Conservation (phyloP, 1,140 invertebrate genomes). For the Cyrtorhinus lividipennis region DNA sequence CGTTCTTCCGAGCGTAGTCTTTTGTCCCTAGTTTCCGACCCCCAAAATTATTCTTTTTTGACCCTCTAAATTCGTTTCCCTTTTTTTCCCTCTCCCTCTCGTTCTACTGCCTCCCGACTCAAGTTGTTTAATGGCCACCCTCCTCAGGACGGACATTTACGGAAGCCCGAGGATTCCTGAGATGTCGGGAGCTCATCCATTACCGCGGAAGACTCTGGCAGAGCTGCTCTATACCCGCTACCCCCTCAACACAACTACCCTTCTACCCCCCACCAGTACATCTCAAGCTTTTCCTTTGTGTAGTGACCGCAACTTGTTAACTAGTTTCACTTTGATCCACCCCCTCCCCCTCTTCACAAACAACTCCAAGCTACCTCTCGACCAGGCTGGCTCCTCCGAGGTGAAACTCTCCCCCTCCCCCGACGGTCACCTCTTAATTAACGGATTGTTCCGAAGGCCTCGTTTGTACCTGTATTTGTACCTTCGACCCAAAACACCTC, state of each 20-base stretch:
- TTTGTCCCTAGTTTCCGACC: no score
- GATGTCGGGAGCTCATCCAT: conserved; percentile 7
- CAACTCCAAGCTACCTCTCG: neutral
- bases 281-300: conserved; percentile 4
- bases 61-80: no score
- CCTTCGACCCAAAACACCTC: neutral
- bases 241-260: no score
- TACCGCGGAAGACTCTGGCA: neutral
- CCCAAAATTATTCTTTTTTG: no score
- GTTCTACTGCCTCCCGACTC: neutral
- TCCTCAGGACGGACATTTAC: neutral
- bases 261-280: no score
- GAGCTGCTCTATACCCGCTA: no score
- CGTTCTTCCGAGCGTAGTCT: no score
- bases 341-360: neutral
- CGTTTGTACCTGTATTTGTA: neutral
- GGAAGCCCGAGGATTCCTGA: neutral
- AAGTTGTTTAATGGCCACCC: neutral
- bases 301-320: conserved; percentile 7
- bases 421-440: conserved; percentile 1
- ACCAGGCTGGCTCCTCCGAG: neutral
- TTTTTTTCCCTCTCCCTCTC: no score
- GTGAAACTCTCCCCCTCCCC: neutral
- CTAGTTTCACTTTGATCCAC: conserved; percentile 3
- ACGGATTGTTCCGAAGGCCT: conserved; percentile 1